phyloP scores from a whole-genome alignment of 2,797 vertebrate genomes.

The Acrocephalus scirpaceus region DNA sequence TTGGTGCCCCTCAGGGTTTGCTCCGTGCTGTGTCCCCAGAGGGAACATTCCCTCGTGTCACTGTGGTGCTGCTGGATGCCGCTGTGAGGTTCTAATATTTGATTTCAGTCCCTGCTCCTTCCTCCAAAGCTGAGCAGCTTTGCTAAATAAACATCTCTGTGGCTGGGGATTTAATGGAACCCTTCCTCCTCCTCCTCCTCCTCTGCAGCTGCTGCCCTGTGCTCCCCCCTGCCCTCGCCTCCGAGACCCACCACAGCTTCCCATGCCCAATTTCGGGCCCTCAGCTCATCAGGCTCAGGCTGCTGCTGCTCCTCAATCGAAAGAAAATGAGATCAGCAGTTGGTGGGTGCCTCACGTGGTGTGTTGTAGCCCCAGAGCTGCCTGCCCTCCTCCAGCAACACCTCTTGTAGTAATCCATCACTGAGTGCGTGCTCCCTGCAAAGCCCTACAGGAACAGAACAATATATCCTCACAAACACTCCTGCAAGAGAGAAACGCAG shows the following conservation, averaged over 20 bases:
- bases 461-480: neutral
- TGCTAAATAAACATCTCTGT: neutral
- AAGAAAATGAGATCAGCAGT: conserved; percentile 18
- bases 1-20: neutral
- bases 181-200: neutral
- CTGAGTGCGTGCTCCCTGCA: neutral
- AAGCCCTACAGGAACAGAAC: neutral
- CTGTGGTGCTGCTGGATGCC: neutral
- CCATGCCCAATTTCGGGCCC: neutral
- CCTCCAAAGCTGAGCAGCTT: neutral
- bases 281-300: neutral
- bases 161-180: neutral
- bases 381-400: neutral
- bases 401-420: neutral
- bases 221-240: neutral
- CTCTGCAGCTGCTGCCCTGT: neutral
- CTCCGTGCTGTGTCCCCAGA: fast-evolving
- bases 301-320: neutral
- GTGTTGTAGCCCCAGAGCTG: neutral
- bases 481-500: neutral
- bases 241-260: neutral
- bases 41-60: neutral
- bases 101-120: neutral
- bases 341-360: neutral
- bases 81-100: neutral